phyloP scores from a whole-genome alignment of 2,797 vertebrate species.

The Lepilemur ruficaudatus region DNA sequence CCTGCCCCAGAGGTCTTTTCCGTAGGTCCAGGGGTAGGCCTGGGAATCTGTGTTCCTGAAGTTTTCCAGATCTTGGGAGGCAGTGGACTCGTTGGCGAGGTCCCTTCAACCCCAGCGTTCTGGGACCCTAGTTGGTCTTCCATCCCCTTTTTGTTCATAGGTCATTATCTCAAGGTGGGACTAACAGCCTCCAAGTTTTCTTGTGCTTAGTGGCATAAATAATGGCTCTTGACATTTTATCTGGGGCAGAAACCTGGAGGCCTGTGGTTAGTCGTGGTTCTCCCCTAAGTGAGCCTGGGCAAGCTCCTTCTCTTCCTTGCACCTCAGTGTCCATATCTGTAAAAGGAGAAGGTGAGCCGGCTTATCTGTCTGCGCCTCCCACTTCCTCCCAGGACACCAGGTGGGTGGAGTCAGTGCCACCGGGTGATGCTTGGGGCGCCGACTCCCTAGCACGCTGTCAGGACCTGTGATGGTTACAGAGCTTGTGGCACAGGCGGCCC shows the following conservation, averaged over 20 bases:
- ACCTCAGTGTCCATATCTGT: background rate
- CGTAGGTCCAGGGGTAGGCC: background rate
- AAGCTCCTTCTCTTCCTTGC: background rate
- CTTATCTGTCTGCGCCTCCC: background rate
- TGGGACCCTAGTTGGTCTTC: background rate
- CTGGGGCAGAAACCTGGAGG: background rate
- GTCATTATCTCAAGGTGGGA: background rate
- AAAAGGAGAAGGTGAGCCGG: background rate
- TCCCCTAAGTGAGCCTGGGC: background rate
- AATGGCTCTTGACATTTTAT: background rate
- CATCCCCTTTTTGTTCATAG: background rate
- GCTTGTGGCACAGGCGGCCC: background rate
- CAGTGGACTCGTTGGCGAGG: background rate
- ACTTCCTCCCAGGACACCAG: background rate
- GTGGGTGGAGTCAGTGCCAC: background rate
- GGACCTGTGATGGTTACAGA: accelerated
- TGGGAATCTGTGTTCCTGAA: background rate
- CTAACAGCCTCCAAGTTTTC: background rate
- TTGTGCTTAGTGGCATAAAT: background rate
- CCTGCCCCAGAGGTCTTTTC: background rate
- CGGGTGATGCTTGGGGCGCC: no score
- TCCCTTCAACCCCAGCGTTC: background rate
- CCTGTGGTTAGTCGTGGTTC: background rate
- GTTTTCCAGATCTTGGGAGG: background rate
- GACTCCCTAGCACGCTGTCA: accelerated